These are phyloP conservation scores for Linepithema humile DNA, from an alignment of 1,140 invertebrate species.

Conservation along the genomic window DNA sequence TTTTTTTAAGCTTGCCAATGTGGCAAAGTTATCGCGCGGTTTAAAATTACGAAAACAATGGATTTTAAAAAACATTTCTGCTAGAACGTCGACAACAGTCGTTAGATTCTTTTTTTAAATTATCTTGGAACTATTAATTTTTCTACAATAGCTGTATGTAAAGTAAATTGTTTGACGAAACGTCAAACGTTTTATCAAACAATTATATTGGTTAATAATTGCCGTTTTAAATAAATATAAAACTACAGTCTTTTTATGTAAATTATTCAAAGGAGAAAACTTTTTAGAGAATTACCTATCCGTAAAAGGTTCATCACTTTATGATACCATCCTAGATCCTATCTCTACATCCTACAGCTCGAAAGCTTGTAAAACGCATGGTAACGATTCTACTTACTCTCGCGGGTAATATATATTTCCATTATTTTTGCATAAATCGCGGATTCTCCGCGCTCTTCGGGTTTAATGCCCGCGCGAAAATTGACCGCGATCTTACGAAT, in stretches of 20 bases:
- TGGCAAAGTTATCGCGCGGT: background rate
- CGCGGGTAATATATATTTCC: constrained; percentile 16
- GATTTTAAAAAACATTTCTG: background rate
- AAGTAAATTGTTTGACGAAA: no score
- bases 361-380: background rate
- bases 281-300: background rate
- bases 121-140: background rate
- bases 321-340: background rate
- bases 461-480: constrained; percentile 12
- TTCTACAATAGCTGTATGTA: no score
- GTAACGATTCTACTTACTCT: background rate
- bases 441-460: background rate
- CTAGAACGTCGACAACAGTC: background rate
- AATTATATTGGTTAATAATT: no score
- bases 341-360: background rate
- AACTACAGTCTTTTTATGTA: no score
- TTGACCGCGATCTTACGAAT: constrained; percentile 23
- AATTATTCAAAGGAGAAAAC: no score
- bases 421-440: constrained; percentile 56
- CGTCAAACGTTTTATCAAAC: no score
- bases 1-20: constrained; percentile 5
- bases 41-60: background rate
- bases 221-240: no score
- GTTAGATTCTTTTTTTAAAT: background rate
- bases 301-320: background rate